Conservation (phyloP, 2,888 invertebrate species). For the Luffia ferchaultella region DNA sequence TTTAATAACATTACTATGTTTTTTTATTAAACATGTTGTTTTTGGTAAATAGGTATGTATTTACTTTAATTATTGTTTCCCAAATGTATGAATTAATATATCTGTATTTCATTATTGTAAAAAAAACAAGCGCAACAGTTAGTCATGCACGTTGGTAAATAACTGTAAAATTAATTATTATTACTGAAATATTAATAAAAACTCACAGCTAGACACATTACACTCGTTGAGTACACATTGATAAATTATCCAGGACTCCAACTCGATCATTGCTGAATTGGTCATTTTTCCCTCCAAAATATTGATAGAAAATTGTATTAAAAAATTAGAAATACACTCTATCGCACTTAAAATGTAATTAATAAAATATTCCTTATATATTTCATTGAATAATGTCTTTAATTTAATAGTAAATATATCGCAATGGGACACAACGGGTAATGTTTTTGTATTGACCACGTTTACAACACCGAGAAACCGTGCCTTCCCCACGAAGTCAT, state of each 20-base stretch:
- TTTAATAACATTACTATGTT: too few species aligned
- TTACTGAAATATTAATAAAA: too few species aligned
- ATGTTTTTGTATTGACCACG: background rate
- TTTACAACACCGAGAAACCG: background rate
- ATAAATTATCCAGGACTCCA: conserved; percentile 76
- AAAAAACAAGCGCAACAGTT: too few species aligned
- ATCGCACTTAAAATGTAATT: background rate
- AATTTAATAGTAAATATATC: background rate
- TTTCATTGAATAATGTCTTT: too few species aligned
- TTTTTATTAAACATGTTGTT: too few species aligned
- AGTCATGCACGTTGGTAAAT: too few species aligned
- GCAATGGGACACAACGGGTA: background rate
- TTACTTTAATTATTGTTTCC: too few species aligned
- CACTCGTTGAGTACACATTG: conserved; percentile 74
- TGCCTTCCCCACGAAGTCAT: background rate
- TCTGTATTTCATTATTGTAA: too few species aligned
- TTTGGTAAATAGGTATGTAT: too few species aligned
- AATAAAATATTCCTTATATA: background rate
- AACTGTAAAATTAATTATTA: too few species aligned
- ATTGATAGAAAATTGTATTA: background rate
- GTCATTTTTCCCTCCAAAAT: conserved; percentile 40
- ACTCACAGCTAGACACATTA: conserved; percentile 73
- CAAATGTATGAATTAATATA: too few species aligned
- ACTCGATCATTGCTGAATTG: conserved; percentile 68
- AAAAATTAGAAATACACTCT: background rate